Percentiles rank a stretch among this genome's conserved stretches.
Conservation (phyloP, 2,113 vertebrate genomes). For the Ammodytes dubius region DNA sequence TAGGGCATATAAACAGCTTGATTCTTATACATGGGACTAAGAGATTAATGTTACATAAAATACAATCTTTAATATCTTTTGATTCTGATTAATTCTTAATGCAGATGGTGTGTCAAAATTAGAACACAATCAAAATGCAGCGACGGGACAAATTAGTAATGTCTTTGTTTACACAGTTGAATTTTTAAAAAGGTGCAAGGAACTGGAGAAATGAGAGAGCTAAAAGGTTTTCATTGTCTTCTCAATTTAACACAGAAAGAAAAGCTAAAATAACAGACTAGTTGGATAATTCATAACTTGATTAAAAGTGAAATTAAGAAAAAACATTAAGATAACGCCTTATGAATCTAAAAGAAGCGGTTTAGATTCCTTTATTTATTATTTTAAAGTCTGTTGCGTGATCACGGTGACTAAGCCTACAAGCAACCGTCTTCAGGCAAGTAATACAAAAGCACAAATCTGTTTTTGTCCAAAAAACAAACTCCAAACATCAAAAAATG, state of each 20-base stretch:
- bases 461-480: constrained; percentile 45
- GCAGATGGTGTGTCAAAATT: constrained; percentile 64
- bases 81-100: constrained; percentile 75
- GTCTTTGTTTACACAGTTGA: background rate
- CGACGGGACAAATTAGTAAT: background rate
- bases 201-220: background rate
- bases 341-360: constrained; percentile 20
- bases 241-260: background rate
- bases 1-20: constrained; percentile 76
- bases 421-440: constrained; percentile 37
- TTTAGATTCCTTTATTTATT: background rate
- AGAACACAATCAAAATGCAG: constrained; percentile 36
- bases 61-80: constrained; percentile 74
- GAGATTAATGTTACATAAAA: constrained; percentile 78
- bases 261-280: background rate
- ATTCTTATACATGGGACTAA: constrained; percentile 64
- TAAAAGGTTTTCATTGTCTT: background rate
- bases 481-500: constrained; percentile 34
- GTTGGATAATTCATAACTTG: background rate
- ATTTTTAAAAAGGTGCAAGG: background rate
- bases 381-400: constrained; percentile 44
- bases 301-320: background rate
- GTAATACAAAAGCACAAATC: constrained; percentile 54
- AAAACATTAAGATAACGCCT: constrained; percentile 27
- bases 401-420: constrained; percentile 47